Base-by-base conservation (phyloP, 2,113 vertebrate species). In the Sialia sialis region DNA sequence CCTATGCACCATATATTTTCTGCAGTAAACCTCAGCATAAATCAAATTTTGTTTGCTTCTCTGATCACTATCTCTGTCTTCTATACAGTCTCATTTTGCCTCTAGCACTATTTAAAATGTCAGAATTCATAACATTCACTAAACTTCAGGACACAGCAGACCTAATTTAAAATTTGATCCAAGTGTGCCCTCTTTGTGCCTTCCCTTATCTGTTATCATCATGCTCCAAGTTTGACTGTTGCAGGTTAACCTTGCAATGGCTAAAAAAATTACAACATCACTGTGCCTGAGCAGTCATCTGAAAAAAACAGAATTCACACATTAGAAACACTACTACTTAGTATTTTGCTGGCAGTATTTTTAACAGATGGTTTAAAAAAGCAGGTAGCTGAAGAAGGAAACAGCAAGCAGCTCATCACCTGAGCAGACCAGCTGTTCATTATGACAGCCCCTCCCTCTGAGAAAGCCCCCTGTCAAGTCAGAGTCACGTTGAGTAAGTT, bases 391-490 rank as follows among this genome's bases (percentile, higher is more conserved):
- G 21, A 46, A 89, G 51, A 66, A 86, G 68, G 58, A 86, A 86
- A 91, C 66, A 60, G 1, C 29, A 81, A 96, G 54, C 69, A 84
- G 73, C 32, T 32, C 67, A 62, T 80, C 69, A 95, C 81, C 64
- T 68, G 81, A 91, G 59, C 0, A 34, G 32, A 68, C 14, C 51
- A 84, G 64, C 66, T 70, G 36, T 83, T 93, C 82, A 92, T 15
- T 60, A 78, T 30, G 58, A 94, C 23, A 86, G 73, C 54, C 76
- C 88, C 60, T 72, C 70, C 69, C 48, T 82, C 38, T 4, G 25
- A 94, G 67, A 89, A 73, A 88, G 59, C 91, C 84, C 94, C 94
- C 48, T 84, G 81, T 87, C 93, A 86, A 62, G 26, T 7, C 72
- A 88, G 46, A 72, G 75, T 49, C 79, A 87, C 73, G 54, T 0